These are phyloP conservation scores for Drosophila melanosoma DNA, from an alignment of 2,888 invertebrate genomes.

Conservation along the genomic window DNA sequence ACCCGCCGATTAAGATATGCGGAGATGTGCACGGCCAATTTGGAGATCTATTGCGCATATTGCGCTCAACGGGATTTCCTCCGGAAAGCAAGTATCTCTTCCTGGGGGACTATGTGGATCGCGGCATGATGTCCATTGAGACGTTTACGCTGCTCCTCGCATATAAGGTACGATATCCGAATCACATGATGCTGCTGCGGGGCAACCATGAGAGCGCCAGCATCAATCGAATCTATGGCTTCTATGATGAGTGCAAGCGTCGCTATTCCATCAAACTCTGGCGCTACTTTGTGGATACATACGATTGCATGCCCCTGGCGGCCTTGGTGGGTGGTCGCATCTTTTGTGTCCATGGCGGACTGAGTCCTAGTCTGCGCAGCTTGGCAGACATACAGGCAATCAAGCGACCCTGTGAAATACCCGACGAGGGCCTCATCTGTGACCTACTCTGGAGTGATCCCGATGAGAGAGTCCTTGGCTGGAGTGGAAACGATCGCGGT, in stretches of 20 bases:
- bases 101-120: slow-evolving; percentile 98
- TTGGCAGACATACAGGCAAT: slow-evolving; percentile 99
- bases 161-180: slow-evolving; percentile 99
- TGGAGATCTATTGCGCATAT: slow-evolving; percentile 97
- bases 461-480: slow-evolving; percentile 98
- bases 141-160: slow-evolving; percentile 98
- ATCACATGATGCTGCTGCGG: slow-evolving; percentile 97
- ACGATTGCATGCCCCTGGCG: slow-evolving; percentile 99
- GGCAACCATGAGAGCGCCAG: slow-evolving; percentile 99
- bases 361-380: slow-evolving; percentile 95
- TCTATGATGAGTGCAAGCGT: slow-evolving; percentile 98
- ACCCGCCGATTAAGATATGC: slow-evolving; percentile 99
- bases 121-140: slow-evolving; percentile 98
- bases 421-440: slow-evolving; percentile 97
- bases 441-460: slow-evolving; percentile 99
- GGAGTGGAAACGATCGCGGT: slow-evolving; percentile 99
- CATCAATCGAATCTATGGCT: slow-evolving; percentile 98
- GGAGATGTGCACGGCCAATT: slow-evolving; percentile 99
- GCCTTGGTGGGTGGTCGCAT: slow-evolving; percentile 93
- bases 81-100: slow-evolving; percentile 99
- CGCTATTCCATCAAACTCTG: slow-evolving; percentile 98
- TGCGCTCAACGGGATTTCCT: slow-evolving; percentile 99
- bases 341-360: slow-evolving; percentile 92
- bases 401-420: slow-evolving; percentile 99
- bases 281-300: slow-evolving; percentile 99